Base-by-base conservation (phyloP, 2,113 vertebrate species). In the Dryoscopus gambensis region DNA sequence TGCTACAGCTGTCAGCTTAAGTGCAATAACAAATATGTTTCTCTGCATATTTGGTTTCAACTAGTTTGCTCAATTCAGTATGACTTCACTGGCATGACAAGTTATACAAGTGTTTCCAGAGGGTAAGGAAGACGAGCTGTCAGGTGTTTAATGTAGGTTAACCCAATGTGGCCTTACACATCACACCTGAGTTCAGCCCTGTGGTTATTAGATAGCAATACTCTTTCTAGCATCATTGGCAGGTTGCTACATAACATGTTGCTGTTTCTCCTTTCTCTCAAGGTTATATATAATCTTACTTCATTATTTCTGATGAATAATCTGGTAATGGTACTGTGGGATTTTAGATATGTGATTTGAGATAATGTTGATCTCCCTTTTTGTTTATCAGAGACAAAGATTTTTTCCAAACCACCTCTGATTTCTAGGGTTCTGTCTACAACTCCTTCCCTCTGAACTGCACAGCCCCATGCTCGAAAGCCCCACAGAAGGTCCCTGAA, bases 1-100 rank as follows among this genome's bases (percentile, higher is more conserved):
- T 89, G 79, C 91, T 81, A 84, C 86, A 95, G 68, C 88, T 96
- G 92, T 93, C 94, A 94, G 65, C 56, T 84, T 94, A 96, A 92
- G 87, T 73, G 77, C 53, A 95, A 65, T 65, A 94, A 90, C 77
- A 96, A 95, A 93, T 95, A 96, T 64, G 53, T 92, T 90, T 94
- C 91, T 87, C 81, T 91, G 67, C 76, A 69, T 97, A 95, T 89
- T 96, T 95, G 62, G 79, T 93, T 95, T 94, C 67, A 88, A 77
- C 85, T 44, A 76, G 47, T 92, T 92, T 93, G 56, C 73, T 88
- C 76, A 86, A 91, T 70, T 91, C 83, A 53, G 33, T 65, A 20
- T 84, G 60, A 90, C 64, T 95, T 91, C 69, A 79, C 74, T 40
- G 35, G 79, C 47, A 65, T 18, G 70, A 84, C 94, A 94, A 92